Evolutionary conservation across 2,888 invertebrate species (phyloP).

Genomic region (Platerodrilus igneus): DNA sequence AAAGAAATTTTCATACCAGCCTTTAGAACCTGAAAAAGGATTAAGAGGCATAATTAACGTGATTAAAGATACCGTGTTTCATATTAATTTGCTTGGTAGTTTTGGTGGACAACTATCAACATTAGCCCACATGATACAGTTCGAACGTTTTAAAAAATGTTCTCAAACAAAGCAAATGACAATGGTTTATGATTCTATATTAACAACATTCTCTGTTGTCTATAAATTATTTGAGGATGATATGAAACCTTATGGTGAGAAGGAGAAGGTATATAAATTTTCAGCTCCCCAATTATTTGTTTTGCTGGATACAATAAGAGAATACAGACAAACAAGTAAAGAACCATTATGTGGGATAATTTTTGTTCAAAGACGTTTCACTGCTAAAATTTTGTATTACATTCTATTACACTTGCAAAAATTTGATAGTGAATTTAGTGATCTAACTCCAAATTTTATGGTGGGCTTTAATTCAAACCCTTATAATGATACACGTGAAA

Average conservation of each 20-base stretch:
- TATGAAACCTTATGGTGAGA: slow-evolving; percentile 48
- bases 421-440: slow-evolving; percentile 50
- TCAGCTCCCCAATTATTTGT: slow-evolving; percentile 62
- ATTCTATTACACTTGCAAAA: slow-evolving; percentile 55
- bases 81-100: slow-evolving; percentile 52
- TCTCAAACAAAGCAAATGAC: slow-evolving; percentile 44
- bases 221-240: slow-evolving; percentile 52
- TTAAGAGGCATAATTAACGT: slow-evolving; percentile 34
- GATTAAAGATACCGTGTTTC: slow-evolving; percentile 38
- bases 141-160: slow-evolving; percentile 58
- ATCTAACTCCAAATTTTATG: slow-evolving; percentile 66
- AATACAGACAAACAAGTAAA: slow-evolving; percentile 49
- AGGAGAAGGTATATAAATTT: slow-evolving; percentile 52
- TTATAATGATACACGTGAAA: slow-evolving; percentile 54
- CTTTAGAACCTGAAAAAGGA: slow-evolving; percentile 34
- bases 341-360: slow-evolving; percentile 63
- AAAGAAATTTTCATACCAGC: slow-evolving; percentile 24
- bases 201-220: slow-evolving; percentile 48
- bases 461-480: slow-evolving; percentile 63
- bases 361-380: slow-evolving; percentile 68
- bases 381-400: slow-evolving; percentile 70
- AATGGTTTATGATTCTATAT: slow-evolving; percentile 38
- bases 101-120: slow-evolving; percentile 60
- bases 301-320: slow-evolving; percentile 58
- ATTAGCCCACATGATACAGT: slow-evolving; percentile 56